Base-by-base conservation (phyloP, 2,113 vertebrate genomes). In the Nymphicus hollandicus region DNA sequence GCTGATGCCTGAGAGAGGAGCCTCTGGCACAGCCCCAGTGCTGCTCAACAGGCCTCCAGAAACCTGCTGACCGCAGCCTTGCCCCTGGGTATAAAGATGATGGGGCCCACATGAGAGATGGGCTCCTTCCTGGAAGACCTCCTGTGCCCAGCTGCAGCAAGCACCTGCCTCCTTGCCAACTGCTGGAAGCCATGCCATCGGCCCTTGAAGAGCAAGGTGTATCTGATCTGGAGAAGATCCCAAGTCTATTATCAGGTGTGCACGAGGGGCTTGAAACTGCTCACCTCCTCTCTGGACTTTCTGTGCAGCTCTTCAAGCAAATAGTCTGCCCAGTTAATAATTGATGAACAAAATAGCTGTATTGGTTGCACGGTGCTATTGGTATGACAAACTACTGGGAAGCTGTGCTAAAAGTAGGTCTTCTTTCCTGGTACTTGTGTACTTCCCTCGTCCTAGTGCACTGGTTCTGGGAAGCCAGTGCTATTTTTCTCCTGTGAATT, bases 301-400 rank as follows among this genome's bases (percentile, higher is more conserved):
- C 52, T 71, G 56, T 72, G 69, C 72, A 88, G 72, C 29, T 93
- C 61, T 87, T 79, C 81, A 89, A 93, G 81, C 56, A 86, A 91
- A 53, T 17, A 82, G 49, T 58, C 83, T 85, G 66, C 49, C 66
- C 69, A 49, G 96, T 96, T 97, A 96, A 96, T 96, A 88, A 95
- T 72, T 96, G 72, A 91, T 88, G 69, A 91, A 90, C 49, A 87
- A 84, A 88, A 86, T 60, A 69, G 24, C 72, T 91, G 60, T 79
- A 86, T 87, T 71, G 37, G 52, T 92, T 91, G 72, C 79, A 84
- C 0, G 5, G 85, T 52, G 77, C 72, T 79, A 19, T 81, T 53
- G 33, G 72, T 64, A 60, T 64, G 82, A 52, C 69, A 87, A 95
- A 22, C 55, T 72, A 76, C n/a, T 35, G 63, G 77, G 86, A 93